Evolutionary conservation across 2,888 invertebrate genomes (phyloP), one percentile per base, ranked within the genome.

Genomic region (Tuta absoluta): DNA sequence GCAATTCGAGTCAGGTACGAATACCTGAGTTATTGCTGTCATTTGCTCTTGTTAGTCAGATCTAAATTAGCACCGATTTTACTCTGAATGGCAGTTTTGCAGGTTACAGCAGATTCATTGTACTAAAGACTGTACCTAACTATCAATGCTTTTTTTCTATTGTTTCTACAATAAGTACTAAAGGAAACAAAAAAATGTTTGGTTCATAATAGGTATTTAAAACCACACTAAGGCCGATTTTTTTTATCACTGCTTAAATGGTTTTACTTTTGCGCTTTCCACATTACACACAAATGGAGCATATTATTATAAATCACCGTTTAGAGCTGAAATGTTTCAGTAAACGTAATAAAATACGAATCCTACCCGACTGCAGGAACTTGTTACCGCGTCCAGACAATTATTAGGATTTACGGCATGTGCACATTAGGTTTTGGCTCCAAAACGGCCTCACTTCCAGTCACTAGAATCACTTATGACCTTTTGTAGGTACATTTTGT

Each of bases 381-480:
- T 81, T 76, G 79, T 81, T 79, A 79, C 80, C 82, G 79, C 83
- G 82, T 80, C 79, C 76, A 79, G 79, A 82, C 79, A 80, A 83
- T 84, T 82, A 82, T 82, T 78, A 79, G 76, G 76, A 82, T 83
- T 81, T 81, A 80, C 80, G 77, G 75, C 75, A 74, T 73, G 75
- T 70, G 69, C 75, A 74, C 71, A 69, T 62, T 62, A 61, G n/a
- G 45, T 17, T 61, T 61, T 61, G 61, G 61, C 61, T 23, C 24
- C 48, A 61, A 61, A 61, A 49, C 48, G 17, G 24, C 3, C 21
- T 28, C 24, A 2, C n/a, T 28, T 33, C 28, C 14, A 51, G 23
- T 17, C 53, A 5, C 56, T 56, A 56, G 56, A 56, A 56, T 56
- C 56, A 56, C 28, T 56, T 33, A 53, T 23, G 53, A 28, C 7